These are phyloP conservation scores for Eledone cirrhosa DNA, from an alignment of 2,888 invertebrate genomes.

Conservation along the genomic window DNA sequence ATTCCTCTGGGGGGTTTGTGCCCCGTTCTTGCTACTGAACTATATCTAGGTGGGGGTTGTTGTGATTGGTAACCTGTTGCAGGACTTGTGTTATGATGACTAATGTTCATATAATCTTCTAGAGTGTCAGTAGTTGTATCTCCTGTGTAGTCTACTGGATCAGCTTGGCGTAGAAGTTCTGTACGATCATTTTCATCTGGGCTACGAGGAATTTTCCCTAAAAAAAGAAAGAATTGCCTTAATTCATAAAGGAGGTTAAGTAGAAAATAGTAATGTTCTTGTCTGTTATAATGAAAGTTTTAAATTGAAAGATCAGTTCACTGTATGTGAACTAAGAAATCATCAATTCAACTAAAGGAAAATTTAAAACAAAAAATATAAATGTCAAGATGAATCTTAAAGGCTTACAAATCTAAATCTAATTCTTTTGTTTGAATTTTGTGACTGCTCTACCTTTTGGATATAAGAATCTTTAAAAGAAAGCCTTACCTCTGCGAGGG, in stretches of 20 bases:
- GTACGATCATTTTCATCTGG: conserved; percentile 79
- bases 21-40: conserved; percentile 33
- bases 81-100: conserved; percentile 29
- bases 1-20: conserved; percentile 53
- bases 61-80: conserved; percentile 49
- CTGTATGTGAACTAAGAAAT: too few species aligned
- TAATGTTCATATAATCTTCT: conserved; percentile 36
- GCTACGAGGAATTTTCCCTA: conserved; percentile 67
- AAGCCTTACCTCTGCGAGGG: conserved; percentile 3
- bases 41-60: conserved; percentile 35
- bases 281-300: too few species aligned
- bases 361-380: too few species aligned
- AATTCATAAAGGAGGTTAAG: too few species aligned
- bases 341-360: too few species aligned
- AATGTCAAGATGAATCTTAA: too few species aligned
- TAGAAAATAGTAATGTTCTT: too few species aligned
- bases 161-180: conserved; percentile 81
- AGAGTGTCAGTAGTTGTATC: conserved; percentile 42
- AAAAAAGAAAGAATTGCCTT: conserved; percentile 11
- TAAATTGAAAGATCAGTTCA: too few species aligned
- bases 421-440: too few species aligned
- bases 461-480: too few species aligned
- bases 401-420: too few species aligned
- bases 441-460: too few species aligned
- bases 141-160: conserved; percentile 69